phyloP scores from a whole-genome alignment of 2,797 vertebrate species.

The Clarias platycephalus region DNA sequence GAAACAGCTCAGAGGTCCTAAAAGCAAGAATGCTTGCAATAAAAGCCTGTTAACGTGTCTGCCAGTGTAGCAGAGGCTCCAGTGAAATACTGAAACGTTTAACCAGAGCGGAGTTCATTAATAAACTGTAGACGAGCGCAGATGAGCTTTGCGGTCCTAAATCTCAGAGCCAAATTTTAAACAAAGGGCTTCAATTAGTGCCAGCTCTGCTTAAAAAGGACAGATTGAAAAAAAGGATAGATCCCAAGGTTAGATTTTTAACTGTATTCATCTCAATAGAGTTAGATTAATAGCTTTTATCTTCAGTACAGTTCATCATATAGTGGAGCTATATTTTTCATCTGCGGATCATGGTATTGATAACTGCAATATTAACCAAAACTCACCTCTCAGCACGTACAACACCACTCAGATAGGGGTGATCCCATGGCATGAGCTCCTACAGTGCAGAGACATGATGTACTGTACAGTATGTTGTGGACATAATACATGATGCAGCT shows the following conservation, averaged over 20 bases:
- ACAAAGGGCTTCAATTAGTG: constrained; percentile 23
- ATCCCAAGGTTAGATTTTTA: not conserved
- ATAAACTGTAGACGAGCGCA: constrained; percentile 28
- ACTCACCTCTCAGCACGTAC: constrained; percentile 91
- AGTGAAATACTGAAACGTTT: constrained; percentile 38
- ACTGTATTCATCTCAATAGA: not conserved
- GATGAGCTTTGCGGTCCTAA: not conserved
- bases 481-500: not conserved
- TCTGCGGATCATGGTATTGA: not conserved
- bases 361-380: not conserved
- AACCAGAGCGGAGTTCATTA: constrained; percentile 59
- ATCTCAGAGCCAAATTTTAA: constrained; percentile 23
- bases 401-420: constrained; percentile 89
- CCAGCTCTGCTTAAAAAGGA: not conserved
- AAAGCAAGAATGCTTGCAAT: constrained; percentile 56
- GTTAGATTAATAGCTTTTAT: not conserved
- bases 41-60: constrained; percentile 52
- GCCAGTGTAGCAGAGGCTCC: constrained; percentile 47
- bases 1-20: constrained; percentile 49
- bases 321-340: not conserved
- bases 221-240: not conserved
- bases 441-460: constrained; percentile 58
- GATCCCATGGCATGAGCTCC: constrained; percentile 97
- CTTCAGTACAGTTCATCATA: not conserved
- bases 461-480: not conserved